phyloP scores from a whole-genome alignment of 2,888 invertebrate species.

The Ernsta delagoae region DNA sequence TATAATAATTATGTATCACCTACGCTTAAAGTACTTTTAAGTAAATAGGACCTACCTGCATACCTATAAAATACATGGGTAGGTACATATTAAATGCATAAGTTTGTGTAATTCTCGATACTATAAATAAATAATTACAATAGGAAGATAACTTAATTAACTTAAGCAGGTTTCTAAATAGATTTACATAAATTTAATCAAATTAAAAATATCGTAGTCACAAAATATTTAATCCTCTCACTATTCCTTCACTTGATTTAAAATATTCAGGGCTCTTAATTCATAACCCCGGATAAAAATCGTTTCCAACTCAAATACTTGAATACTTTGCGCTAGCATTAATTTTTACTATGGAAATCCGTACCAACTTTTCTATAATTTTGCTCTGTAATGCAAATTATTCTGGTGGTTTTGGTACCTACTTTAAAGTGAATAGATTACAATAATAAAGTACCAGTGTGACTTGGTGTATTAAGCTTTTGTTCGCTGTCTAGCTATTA shows the following conservation, averaged over 20 bases:
- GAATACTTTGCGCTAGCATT: slow-evolving; percentile 19
- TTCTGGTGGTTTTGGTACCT: slow-evolving; percentile 27
- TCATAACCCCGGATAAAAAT: slow-evolving; percentile 21
- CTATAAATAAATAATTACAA: too few relatives aligned
- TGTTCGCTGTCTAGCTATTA: slow-evolving; percentile 17
- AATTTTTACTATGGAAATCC: slow-evolving; percentile 23
- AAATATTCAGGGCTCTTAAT: slow-evolving; percentile 16
- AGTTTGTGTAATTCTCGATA: too few relatives aligned
- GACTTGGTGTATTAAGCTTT: slow-evolving; percentile 29
- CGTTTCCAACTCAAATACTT: slow-evolving; percentile 18
- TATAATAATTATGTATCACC: too few relatives aligned
- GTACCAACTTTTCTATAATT: slow-evolving; percentile 24
- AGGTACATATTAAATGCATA: too few relatives aligned
- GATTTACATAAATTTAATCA: not conserved
- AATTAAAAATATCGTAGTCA: not conserved
- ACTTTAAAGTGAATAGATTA: slow-evolving; percentile 31
- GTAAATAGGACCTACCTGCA: too few relatives aligned
- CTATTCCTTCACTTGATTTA: not conserved
- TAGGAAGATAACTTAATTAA: too few relatives aligned
- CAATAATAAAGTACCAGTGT: slow-evolving; percentile 31
- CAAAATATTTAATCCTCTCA: not conserved
- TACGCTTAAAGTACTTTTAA: too few relatives aligned
- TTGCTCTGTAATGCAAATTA: slow-evolving; percentile 27
- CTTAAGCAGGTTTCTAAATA: too few relatives aligned
- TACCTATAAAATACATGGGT: too few relatives aligned